Percentiles rank a stretch among this genome's conserved stretches.
Evolutionary conservation across 2,113 vertebrate genomes (phyloP).

Genomic region (Neogobius melanostomus): DNA sequence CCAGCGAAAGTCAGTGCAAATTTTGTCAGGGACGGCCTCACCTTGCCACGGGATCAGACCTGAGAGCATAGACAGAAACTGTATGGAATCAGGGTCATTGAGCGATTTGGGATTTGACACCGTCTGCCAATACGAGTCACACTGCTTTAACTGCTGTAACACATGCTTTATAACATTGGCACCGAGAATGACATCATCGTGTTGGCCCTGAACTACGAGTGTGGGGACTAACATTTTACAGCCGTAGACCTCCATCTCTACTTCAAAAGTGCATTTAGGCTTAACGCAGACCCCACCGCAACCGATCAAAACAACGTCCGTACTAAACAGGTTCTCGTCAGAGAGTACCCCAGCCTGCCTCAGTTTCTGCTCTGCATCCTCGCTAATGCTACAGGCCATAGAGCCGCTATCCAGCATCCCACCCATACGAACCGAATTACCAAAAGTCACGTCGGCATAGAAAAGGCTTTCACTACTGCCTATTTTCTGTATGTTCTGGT

Average conservation of each 20-base stretch:
- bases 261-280: slow-evolving; percentile 11
- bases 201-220: slow-evolving; percentile 15
- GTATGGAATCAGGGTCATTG: slow-evolving; percentile 1
- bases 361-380: slow-evolving; percentile 1
- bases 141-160: slow-evolving; percentile 7
- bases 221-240: slow-evolving; percentile 25
- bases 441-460: neutral
- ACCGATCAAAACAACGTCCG: slow-evolving; percentile 21
- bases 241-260: slow-evolving; percentile 28
- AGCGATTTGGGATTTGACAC: slow-evolving; percentile 11
- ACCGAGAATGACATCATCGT: slow-evolving; percentile 27
- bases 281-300: slow-evolving; percentile 15
- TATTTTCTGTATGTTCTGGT: slow-evolving; percentile 21
- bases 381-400: slow-evolving; percentile 32
- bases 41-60: slow-evolving; percentile 22
- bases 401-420: slow-evolving; percentile 35
- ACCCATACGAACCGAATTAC: neutral
- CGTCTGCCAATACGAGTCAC: slow-evolving; percentile 28
- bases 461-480: slow-evolving; percentile 15
- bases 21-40: neutral
- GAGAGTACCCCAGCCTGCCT: neutral
- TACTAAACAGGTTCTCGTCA: neutral
- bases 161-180: slow-evolving; percentile 29
- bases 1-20: too few relatives aligned
- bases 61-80: slow-evolving; percentile 27